phyloP scores from a whole-genome alignment of 2,888 invertebrate genomes.

The Kryphioiulus occultus region DNA sequence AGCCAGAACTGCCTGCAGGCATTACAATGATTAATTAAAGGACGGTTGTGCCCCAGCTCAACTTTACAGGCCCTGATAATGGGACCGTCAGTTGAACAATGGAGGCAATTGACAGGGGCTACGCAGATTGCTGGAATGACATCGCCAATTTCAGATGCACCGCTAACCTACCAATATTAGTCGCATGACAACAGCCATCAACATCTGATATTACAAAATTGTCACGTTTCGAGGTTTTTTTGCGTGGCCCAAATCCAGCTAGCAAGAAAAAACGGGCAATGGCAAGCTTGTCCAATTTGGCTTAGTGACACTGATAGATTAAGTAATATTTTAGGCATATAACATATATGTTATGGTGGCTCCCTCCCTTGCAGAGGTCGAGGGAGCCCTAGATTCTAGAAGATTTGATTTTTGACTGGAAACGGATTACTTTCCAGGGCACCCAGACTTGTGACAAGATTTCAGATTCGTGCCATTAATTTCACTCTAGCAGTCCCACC shows the following conservation, averaged over 20 bases:
- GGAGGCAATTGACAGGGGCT: not conserved
- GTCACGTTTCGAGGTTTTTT: slow-evolving; percentile 9
- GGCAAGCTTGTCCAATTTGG: slow-evolving; percentile 10
- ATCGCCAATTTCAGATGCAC: not conserved
- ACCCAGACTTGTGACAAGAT: not conserved
- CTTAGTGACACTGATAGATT: slow-evolving; percentile 39
- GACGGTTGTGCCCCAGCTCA: not conserved
- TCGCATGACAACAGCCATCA: slow-evolving; percentile 17
- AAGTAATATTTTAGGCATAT: slow-evolving; percentile 33
- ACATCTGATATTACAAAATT: slow-evolving; percentile 39
- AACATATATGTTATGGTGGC: too few species aligned
- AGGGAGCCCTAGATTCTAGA: not conserved
- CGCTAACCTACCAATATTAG: not conserved
- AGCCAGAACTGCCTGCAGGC: not conserved
- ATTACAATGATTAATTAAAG: not conserved
- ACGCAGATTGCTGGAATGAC: not conserved
- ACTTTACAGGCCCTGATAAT: not conserved
- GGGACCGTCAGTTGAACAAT: not conserved
- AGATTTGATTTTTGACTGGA: slow-evolving; percentile 1
- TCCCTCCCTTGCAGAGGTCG: too few species aligned
- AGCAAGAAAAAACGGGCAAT: not conserved
- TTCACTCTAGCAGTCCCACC: not conserved
- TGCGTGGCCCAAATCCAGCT: not conserved
- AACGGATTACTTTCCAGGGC: not conserved
- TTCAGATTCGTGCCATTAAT: slow-evolving; percentile 32